Evolutionary conservation across 2,888 invertebrate species (phyloP).

Genomic region (Caenorhabditis plicata): DNA sequence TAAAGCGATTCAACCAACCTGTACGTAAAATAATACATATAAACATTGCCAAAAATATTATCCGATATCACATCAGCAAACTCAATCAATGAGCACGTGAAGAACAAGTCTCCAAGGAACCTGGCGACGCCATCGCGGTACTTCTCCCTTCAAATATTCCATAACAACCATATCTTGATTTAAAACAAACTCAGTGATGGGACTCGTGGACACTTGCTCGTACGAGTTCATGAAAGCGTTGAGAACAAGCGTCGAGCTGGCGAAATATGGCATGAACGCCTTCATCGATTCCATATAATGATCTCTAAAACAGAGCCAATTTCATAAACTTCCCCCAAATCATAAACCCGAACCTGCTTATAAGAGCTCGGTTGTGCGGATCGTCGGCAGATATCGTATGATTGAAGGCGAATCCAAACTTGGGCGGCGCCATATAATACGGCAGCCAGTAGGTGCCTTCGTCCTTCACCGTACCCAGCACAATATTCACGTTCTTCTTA

Average conservation of each 20-base stretch:
- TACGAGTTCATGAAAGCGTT: slow-evolving; percentile 63
- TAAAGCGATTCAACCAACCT: too few relatives aligned
- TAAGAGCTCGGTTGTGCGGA: slow-evolving; percentile 50
- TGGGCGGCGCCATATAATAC: slow-evolving; percentile 54
- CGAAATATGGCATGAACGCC: slow-evolving; percentile 63
- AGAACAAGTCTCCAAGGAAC: slow-evolving; percentile 88
- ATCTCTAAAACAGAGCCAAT: too few relatives aligned
- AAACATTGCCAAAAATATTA: slow-evolving; percentile 56
- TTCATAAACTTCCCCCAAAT: too few relatives aligned
- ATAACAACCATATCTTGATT: neutral
- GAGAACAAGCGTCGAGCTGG: slow-evolving; percentile 54
- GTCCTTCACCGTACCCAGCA: slow-evolving; percentile 88
- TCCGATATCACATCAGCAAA: slow-evolving; percentile 62
- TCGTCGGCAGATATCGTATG: slow-evolving; percentile 63
- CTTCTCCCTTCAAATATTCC: slow-evolving; percentile 31
- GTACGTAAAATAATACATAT: slow-evolving; percentile 64
- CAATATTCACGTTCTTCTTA: slow-evolving; percentile 82
- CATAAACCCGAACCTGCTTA: too few relatives aligned
- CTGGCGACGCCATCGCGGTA: slow-evolving; percentile 60
- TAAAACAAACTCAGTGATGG: slow-evolving; percentile 17
- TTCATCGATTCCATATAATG: slow-evolving; percentile 59
- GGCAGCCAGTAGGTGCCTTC: slow-evolving; percentile 75
- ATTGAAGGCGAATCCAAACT: slow-evolving; percentile 63
- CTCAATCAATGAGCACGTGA: slow-evolving; percentile 80
- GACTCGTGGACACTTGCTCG: slow-evolving; percentile 46